Evolutionary conservation across 2,113 vertebrate species (phyloP).

Genomic region (Gobiocypris rarus): DNA sequence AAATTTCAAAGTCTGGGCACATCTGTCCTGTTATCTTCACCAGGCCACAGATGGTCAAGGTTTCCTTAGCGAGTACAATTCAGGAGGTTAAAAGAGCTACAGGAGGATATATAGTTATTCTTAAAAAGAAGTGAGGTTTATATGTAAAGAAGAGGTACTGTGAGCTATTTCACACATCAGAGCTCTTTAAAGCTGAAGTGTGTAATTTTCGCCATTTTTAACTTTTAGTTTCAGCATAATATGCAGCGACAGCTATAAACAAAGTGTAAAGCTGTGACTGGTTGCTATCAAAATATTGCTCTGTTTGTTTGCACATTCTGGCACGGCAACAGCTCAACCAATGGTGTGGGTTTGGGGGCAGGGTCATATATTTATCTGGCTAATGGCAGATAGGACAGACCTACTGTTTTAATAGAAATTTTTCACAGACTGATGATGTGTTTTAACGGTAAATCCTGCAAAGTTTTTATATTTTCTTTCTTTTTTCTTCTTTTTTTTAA

Average conservation of each 20-base stretch:
- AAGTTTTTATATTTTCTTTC: too few relatives aligned
- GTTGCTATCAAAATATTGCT: not conserved
- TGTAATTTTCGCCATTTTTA: not conserved
- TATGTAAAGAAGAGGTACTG: not conserved
- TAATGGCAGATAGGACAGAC: not conserved
- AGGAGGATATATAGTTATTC: conserved; percentile 47
- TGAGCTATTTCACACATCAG: not conserved
- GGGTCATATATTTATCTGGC: not conserved
- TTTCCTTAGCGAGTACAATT: conserved; percentile 58
- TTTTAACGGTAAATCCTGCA: too few relatives aligned
- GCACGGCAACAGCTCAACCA: not conserved
- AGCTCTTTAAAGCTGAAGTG: not conserved
- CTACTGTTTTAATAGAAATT: not conserved
- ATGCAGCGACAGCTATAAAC: not conserved
- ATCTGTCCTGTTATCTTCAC: conserved; percentile 64
- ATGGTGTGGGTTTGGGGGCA: not conserved
- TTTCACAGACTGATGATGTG: too few relatives aligned
- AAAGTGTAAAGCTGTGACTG: not conserved
- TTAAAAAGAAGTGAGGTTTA: conserved; percentile 31
- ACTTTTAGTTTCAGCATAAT: not conserved
- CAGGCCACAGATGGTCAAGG: conserved; percentile 63
- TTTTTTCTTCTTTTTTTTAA: too few relatives aligned
- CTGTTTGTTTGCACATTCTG: not conserved
- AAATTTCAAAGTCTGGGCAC: conserved; percentile 64
- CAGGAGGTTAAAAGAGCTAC: conserved; percentile 38